Percentiles rank a stretch among this genome's conserved stretches.
Conservation (phyloP, 35 echinoderm and acorn worm species). For the Ptychodera flava region DNA sequence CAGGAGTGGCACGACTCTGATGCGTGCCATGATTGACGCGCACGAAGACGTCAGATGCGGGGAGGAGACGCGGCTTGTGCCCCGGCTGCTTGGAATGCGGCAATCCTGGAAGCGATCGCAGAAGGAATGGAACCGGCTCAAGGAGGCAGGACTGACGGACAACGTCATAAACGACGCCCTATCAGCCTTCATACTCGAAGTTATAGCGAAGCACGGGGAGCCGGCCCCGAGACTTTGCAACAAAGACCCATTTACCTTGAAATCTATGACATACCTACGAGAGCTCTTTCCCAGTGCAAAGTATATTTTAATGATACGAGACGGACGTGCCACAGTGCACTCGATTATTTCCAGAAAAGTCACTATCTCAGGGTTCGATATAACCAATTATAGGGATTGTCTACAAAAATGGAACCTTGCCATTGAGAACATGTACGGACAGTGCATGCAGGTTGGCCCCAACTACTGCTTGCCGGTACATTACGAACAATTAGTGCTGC, state of each 20-base stretch:
- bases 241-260: slow-evolving; percentile 90
- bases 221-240: slow-evolving; percentile 87
- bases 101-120: slow-evolving; percentile 77
- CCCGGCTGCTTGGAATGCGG: slow-evolving; percentile 73
- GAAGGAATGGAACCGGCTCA: slow-evolving; percentile 69
- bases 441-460: slow-evolving; percentile 66
- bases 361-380: slow-evolving; percentile 88
- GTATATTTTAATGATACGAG: slow-evolving; percentile 93
- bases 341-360: slow-evolving; percentile 95
- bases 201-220: slow-evolving; percentile 89
- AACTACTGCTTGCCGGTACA: slow-evolving; percentile 60
- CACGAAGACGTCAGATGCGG: slow-evolving; percentile 83
- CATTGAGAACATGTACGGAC: slow-evolving; percentile 83
- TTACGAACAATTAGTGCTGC: slow-evolving; percentile 85
- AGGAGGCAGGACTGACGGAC: slow-evolving; percentile 79
- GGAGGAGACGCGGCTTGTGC: slow-evolving; percentile 90
- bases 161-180: slow-evolving; percentile 83
- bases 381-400: slow-evolving; percentile 79
- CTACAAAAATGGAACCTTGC: slow-evolving; percentile 92
- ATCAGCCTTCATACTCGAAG: slow-evolving; percentile 88
- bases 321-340: slow-evolving; percentile 89
- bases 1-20: slow-evolving; percentile 88
- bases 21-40: slow-evolving; percentile 95
- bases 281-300: slow-evolving; percentile 83
- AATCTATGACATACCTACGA: slow-evolving; percentile 80